Conservation (phyloP, 2,888 invertebrate genomes). For the Parascotia fuliginaria region DNA sequence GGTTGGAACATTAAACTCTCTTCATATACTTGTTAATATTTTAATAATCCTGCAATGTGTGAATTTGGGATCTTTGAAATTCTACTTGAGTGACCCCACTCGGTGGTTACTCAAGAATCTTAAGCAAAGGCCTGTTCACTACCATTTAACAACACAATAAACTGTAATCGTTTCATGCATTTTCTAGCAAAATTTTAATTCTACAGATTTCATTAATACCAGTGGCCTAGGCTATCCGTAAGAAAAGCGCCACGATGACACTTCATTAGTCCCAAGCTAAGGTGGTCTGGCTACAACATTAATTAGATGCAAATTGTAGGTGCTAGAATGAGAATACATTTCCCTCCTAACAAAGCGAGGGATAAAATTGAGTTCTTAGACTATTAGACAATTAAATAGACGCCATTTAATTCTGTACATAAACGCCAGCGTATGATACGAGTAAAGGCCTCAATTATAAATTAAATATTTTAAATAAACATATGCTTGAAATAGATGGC, state of each 20-base stretch:
- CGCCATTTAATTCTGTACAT: too few relatives aligned
- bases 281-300: neutral
- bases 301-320: neutral
- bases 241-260: neutral
- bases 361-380: constrained; percentile 3
- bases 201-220: too few relatives aligned
- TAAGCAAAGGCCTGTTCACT: neutral
- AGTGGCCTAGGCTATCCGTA: neutral
- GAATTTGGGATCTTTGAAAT: constrained; percentile 22
- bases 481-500: too few relatives aligned
- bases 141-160: too few relatives aligned
- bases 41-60: constrained; percentile 31
- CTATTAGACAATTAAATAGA: neutral
- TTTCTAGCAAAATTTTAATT: too few relatives aligned
- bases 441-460: too few relatives aligned
- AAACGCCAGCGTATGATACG: too few relatives aligned
- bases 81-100: constrained; percentile 10
- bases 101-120: constrained; percentile 10
- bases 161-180: too few relatives aligned
- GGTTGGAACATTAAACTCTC: constrained; percentile 14
- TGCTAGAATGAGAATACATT: neutral
- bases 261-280: neutral
- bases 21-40: constrained; percentile 40
- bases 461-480: too few relatives aligned
- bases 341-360: constrained; percentile 1